Conservation (phyloP, 2,113 vertebrate species). For the Lophius piscatorius region DNA sequence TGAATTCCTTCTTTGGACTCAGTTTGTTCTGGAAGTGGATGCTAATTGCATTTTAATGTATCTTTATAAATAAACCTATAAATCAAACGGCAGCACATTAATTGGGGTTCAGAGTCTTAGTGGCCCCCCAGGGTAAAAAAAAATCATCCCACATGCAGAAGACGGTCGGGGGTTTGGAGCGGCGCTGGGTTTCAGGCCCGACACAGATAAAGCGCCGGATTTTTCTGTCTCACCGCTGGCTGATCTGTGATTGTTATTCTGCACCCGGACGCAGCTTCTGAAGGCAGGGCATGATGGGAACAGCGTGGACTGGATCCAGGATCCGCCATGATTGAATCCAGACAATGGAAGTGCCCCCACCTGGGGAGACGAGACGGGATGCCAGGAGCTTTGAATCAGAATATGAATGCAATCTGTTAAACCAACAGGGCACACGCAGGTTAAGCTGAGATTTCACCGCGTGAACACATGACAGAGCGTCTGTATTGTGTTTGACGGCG, state of each 20-base stretch:
- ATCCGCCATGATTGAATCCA: constrained; percentile 16
- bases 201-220: constrained; percentile 42
- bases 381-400: constrained; percentile 28
- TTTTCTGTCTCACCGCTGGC: constrained; percentile 38
- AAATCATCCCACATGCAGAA: constrained; percentile 70
- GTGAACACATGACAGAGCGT: constrained; percentile 1
- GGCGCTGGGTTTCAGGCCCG: constrained; percentile 42
- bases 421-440: constrained; percentile 34
- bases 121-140: constrained; percentile 65
- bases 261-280: constrained; percentile 10
- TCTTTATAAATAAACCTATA: constrained; percentile 82
- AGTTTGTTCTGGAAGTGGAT: constrained; percentile 79
- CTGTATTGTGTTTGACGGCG: neutral
- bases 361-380: constrained; percentile 16
- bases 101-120: constrained; percentile 77
- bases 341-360: constrained; percentile 40
- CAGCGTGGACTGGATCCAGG: constrained; percentile 26
- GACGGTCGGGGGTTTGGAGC: constrained; percentile 16
- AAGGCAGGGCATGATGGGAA: constrained; percentile 33
- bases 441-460: constrained; percentile 13
- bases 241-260: constrained; percentile 29
- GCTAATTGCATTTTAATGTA: constrained; percentile 84
- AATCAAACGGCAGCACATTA: constrained; percentile 76
- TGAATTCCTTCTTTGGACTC: constrained; percentile 67
- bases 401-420: constrained; percentile 45